Evolutionary conservation across 2,888 invertebrate genomes (phyloP).

Genomic region (Xylota segnis): DNA sequence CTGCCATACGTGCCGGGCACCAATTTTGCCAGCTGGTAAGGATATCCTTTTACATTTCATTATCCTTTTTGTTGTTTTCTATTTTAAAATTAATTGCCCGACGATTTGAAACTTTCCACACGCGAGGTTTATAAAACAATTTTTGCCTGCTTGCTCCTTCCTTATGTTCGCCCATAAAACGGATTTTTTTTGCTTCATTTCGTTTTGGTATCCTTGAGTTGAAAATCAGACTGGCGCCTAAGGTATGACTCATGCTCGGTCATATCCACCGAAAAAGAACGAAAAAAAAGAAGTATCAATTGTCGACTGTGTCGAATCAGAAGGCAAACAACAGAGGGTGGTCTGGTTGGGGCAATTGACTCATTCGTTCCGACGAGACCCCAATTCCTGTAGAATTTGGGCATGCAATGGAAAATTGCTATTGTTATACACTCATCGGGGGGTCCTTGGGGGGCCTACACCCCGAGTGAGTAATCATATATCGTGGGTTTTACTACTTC

Average conservation of each 20-base stretch:
- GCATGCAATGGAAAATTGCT: conserved; percentile 50
- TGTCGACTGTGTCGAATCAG: conserved; percentile 61
- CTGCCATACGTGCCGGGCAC: conserved; percentile 96
- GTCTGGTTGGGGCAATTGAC: conserved; percentile 37
- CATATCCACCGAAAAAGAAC: conserved; percentile 38
- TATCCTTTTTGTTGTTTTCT: conserved; percentile 42
- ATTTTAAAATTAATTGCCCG: conserved; percentile 67
- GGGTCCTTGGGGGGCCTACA: neutral
- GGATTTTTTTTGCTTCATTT: conserved; percentile 36
- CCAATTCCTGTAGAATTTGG: conserved; percentile 1
- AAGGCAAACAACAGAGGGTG: conserved; percentile 26
- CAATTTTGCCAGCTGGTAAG: conserved; percentile 91
- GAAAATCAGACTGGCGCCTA: conserved; percentile 72
- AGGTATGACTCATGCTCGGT: conserved; percentile 69
- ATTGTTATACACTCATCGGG: conserved; percentile 10
- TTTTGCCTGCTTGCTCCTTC: conserved; percentile 11
- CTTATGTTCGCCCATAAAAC: conserved; percentile 51
- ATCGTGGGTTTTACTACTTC: neutral
- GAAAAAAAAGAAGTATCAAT: conserved; percentile 43
- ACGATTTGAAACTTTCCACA: conserved; percentile 76
- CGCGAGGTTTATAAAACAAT: conserved; percentile 39
- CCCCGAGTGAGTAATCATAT: conserved; percentile 52
- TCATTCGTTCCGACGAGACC: conserved; percentile 56
- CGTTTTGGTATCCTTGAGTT: conserved; percentile 61
- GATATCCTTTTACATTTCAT: conserved; percentile 68